These are phyloP conservation scores for Poliocrania exsul DNA, from an alignment of 2,797 vertebrate species.

Conservation along the genomic window DNA sequence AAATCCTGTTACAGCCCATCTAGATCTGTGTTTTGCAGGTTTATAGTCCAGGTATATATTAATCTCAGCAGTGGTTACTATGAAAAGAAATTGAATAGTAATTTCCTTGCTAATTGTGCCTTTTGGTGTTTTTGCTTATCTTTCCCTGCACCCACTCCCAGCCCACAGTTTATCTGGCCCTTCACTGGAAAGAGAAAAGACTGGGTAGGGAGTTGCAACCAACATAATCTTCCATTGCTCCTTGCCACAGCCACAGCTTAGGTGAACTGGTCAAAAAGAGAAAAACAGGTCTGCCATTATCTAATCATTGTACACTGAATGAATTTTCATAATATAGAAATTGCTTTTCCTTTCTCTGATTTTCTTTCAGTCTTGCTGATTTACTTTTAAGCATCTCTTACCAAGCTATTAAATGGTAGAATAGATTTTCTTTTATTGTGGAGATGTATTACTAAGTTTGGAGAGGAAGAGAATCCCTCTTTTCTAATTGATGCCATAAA, in stretches of 20 bases:
- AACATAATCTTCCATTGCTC: not conserved
- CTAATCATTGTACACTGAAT: not conserved
- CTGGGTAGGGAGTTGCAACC: accelerated
- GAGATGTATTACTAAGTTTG: not conserved
- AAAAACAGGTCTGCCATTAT: not conserved
- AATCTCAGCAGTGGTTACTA: not conserved
- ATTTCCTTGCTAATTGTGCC: not conserved
- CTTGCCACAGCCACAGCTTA: not conserved
- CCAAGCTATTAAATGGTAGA: not conserved
- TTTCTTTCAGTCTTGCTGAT: not conserved
- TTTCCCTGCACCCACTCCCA: accelerated
- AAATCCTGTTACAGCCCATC: not conserved
- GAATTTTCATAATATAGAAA: not conserved
- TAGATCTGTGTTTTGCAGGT: not conserved
- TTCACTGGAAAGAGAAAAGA: not conserved
- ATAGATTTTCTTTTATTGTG: not conserved
- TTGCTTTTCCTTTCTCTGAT: not conserved
- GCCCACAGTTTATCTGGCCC: not conserved
- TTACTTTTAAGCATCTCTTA: not conserved
- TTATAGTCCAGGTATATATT: not conserved
- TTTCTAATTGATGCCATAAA: constrained; percentile 35
- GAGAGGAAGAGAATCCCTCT: not conserved
- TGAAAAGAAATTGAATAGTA: not conserved
- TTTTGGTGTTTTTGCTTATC: not conserved
- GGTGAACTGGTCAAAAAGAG: not conserved